Conservation (phyloP, 2,888 invertebrate genomes). For the Caenorhabditis parvicauda region DNA sequence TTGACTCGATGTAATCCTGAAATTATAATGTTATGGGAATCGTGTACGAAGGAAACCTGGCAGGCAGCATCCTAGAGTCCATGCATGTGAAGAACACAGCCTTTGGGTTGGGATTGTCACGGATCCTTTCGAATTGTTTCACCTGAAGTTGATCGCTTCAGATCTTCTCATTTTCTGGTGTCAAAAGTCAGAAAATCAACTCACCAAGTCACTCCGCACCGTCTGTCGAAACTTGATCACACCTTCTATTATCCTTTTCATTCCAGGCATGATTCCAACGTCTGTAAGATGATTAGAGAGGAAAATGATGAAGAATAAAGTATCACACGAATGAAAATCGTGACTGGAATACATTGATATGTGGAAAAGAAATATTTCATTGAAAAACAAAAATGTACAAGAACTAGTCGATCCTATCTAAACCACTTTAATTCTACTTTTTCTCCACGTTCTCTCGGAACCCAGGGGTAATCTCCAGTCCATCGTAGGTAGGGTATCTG, state of each 20-base stretch:
- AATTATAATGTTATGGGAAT: not conserved
- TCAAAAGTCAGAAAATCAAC: conserved; percentile 5
- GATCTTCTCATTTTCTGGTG: not conserved
- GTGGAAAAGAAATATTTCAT: not conserved
- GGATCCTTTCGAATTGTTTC: conserved; percentile 84
- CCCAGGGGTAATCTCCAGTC: conserved; percentile 43
- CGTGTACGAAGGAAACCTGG: conserved; percentile 69
- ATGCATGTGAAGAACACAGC: conserved; percentile 96
- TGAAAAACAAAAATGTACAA: conserved; percentile 3
- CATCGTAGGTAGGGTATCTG: conserved; percentile 47
- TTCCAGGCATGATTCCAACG: conserved; percentile 37
- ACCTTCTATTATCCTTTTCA: conserved; percentile 55
- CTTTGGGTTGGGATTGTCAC: conserved; percentile 89
- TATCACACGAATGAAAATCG: not conserved
- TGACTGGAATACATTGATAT: not conserved
- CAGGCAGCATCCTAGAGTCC: conserved; percentile 95
- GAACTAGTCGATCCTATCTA: not conserved
- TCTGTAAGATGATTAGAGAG: not conserved
- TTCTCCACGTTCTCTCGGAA: no score
- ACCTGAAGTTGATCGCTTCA: conserved; percentile 63
- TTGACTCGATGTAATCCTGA: conserved; percentile 63
- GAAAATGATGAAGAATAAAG: conserved; percentile 1
- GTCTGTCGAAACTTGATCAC: conserved; percentile 56
- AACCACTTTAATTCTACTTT: conserved; percentile 2
- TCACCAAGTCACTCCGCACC: conserved; percentile 50